These are phyloP conservation scores for Spheniscus mendiculus DNA, from an alignment of 2,113 vertebrate species.

Conservation along the genomic window DNA sequence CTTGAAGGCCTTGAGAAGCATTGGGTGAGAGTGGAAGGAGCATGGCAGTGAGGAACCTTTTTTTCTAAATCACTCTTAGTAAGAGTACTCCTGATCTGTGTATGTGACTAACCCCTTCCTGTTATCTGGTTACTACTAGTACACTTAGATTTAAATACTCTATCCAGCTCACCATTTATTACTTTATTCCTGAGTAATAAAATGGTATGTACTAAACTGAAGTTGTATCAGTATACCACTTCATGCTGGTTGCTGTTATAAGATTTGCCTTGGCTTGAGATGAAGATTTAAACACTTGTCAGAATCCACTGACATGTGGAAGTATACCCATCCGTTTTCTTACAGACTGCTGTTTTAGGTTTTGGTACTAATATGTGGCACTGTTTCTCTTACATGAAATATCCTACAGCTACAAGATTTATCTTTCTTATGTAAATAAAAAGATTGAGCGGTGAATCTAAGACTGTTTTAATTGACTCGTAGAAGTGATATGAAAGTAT, in stretches of 20 bases:
- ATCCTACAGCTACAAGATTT: not conserved
- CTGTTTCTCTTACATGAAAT: not conserved
- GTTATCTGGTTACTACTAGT: not conserved
- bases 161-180: not conserved
- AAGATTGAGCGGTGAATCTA: not conserved
- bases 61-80: not conserved
- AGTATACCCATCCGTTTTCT: not conserved
- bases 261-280: not conserved
- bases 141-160: not conserved
- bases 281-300: not conserved
- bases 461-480: not conserved
- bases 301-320: not conserved
- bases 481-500: not conserved
- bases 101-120: not conserved
- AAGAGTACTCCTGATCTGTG: not conserved
- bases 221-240: not conserved
- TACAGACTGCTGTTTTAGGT: not conserved
- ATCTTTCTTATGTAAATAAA: not conserved
- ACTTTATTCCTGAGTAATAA: not conserved
- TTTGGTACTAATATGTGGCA: not conserved
- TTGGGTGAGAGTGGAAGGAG: not conserved
- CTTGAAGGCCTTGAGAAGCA: not conserved
- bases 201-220: not conserved
- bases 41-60: not conserved
- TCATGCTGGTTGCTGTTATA: not conserved